Percentiles rank a stretch among this genome's conserved stretches.
phyloP scores from a whole-genome alignment of 2,888 invertebrate species.

The Horisme vitalbata region DNA sequence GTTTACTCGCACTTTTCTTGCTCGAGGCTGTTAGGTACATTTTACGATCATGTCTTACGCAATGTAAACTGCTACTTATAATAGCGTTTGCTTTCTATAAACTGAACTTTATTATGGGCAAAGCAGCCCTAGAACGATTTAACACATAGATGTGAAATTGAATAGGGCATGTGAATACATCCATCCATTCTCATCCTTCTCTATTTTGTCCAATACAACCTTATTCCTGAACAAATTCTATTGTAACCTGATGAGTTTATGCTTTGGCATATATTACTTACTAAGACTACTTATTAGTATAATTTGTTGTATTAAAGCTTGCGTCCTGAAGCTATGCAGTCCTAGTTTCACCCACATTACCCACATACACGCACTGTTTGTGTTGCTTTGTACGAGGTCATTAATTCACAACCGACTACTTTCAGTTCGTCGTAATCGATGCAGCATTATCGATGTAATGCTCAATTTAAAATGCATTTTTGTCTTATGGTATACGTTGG shows the following conservation, averaged over 20 bases:
- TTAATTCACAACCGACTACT: slow-evolving; percentile 45
- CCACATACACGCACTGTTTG: slow-evolving; percentile 33
- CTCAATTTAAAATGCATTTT: slow-evolving; percentile 16
- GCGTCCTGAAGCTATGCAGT: slow-evolving; percentile 1
- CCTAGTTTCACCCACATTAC: slow-evolving; percentile 35
- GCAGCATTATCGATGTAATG: slow-evolving; percentile 30
- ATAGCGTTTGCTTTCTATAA: slow-evolving; percentile 15
- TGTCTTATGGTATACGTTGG: background rate
- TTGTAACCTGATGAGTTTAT: too few species aligned
- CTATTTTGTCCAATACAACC: too few species aligned
- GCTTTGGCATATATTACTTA: too few species aligned
- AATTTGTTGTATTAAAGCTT: too few species aligned
- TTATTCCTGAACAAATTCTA: too few species aligned
- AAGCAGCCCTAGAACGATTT: background rate
- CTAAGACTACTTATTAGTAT: too few species aligned
- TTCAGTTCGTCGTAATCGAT: slow-evolving; percentile 35
- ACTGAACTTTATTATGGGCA: slow-evolving; percentile 5
- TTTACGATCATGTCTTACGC: slow-evolving; percentile 25
- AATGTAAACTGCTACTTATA: slow-evolving; percentile 14
- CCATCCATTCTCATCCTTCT: too few species aligned
- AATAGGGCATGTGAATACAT: too few species aligned
- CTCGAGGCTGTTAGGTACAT: slow-evolving; percentile 21
- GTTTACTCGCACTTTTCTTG: slow-evolving; percentile 28
- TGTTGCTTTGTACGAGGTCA: slow-evolving; percentile 40
- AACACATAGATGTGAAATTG: slow-evolving; percentile 4